Evolutionary conservation across 2,797 vertebrate species (phyloP).

Genomic region (Kryptolebias ocellatus): DNA sequence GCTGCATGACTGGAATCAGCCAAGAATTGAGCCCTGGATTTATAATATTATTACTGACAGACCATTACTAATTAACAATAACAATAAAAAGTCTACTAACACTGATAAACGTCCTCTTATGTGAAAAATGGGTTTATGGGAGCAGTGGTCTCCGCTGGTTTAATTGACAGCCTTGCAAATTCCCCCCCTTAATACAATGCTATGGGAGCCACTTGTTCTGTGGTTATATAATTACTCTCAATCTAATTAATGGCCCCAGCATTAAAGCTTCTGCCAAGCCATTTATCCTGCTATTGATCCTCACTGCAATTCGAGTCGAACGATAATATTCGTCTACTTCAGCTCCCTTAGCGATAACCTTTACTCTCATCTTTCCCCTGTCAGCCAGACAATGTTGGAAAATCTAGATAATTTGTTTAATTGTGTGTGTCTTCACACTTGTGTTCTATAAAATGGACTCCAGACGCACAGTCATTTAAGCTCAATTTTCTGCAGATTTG

Average conservation of each 20-base stretch:
- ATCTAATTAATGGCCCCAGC: conserved; percentile 65
- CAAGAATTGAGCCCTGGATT: conserved; percentile 3
- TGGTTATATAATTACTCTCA: conserved; percentile 65
- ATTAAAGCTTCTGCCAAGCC: conserved; percentile 61
- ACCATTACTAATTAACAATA: conserved; percentile 33
- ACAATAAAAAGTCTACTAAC: conserved; percentile 19
- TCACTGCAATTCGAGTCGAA: conserved; percentile 56
- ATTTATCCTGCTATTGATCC: conserved; percentile 73
- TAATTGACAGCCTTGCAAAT: conserved; percentile 55
- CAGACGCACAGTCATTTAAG: conserved; percentile 50
- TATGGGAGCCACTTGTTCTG: conserved; percentile 35
- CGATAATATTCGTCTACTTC: conserved; percentile 64
- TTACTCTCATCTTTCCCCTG: conserved; percentile 50
- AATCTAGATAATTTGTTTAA: conserved; percentile 59
- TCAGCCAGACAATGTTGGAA: conserved; percentile 50
- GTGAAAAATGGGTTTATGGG: conserved; percentile 40
- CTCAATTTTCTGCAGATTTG: conserved; percentile 42
- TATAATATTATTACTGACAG: conserved; percentile 21
- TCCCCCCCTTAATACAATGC: conserved; percentile 46
- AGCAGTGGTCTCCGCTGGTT: conserved; percentile 35
- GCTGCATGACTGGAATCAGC: background rate
- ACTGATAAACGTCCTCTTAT: conserved; percentile 25
- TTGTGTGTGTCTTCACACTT: conserved; percentile 33
- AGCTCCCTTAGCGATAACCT: conserved; percentile 46
- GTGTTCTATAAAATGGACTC: conserved; percentile 37